These are phyloP conservation scores for Sebastes umbrosus DNA, from an alignment of 2,797 vertebrate genomes.

Conservation along the genomic window DNA sequence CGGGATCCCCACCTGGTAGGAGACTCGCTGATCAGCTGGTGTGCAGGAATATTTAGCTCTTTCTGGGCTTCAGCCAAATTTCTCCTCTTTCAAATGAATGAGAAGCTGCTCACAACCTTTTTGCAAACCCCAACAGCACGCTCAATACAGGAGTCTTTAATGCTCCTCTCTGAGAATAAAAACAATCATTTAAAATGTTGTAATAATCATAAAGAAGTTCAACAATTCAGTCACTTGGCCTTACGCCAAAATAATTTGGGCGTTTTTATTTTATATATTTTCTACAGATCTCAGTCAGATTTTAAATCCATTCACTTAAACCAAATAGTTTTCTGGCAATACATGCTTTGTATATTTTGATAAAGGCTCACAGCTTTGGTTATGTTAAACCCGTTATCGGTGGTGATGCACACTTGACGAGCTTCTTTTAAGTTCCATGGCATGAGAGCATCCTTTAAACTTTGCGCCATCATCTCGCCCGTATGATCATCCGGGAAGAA, in stretches of 20 bases:
- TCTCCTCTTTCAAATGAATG: constrained; percentile 5
- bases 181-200: background rate
- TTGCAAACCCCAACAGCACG: background rate
- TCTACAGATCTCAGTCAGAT: background rate
- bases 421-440: background rate
- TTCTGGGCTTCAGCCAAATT: rapidly evolving
- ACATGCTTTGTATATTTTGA: too few species aligned
- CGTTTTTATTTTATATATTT: background rate
- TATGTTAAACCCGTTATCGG: background rate
- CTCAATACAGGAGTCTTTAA: background rate
- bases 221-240: background rate
- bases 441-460: background rate
- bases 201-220: background rate
- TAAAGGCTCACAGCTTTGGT: background rate
- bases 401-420: background rate
- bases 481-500: background rate
- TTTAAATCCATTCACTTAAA: background rate
- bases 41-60: rapidly evolving
- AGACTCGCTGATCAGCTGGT: background rate
- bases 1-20: background rate
- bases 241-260: background rate
- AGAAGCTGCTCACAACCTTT: constrained; percentile 13
- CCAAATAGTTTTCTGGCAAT: background rate
- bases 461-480: background rate
- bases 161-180: background rate